Percentiles rank a stretch among this genome's conserved stretches.
phyloP scores from a whole-genome alignment of 2,888 invertebrate species.

The Ephialtes manifestator region DNA sequence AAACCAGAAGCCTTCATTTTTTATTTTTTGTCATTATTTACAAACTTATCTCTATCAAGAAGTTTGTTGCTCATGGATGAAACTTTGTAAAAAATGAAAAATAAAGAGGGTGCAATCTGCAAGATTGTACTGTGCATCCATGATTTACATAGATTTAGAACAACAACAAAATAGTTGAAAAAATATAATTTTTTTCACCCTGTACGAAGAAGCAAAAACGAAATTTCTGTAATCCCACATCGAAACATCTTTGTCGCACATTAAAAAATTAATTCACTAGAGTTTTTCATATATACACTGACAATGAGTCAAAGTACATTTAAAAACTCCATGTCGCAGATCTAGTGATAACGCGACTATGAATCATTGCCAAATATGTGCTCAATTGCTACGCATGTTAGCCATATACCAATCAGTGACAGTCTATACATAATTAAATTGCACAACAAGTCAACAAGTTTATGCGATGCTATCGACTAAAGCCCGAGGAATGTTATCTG shows the following conservation, averaged over 20 bases:
- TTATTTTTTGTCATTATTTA: too few species aligned
- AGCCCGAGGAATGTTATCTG: not conserved
- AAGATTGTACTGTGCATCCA: too few species aligned
- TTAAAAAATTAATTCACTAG: not conserved
- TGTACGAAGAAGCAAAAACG: too few species aligned
- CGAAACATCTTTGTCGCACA: not conserved
- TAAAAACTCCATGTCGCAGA: not conserved
- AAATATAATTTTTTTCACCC: too few species aligned
- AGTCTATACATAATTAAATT: not conserved
- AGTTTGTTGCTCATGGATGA: too few species aligned
- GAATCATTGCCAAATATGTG: not conserved
- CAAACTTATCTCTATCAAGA: too few species aligned
- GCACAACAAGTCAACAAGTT: not conserved
- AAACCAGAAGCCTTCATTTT: too few species aligned
- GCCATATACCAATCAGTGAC: not conserved
- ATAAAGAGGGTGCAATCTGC: too few species aligned
- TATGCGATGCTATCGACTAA: not conserved
- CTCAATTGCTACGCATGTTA: not conserved
- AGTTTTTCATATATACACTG: not conserved
- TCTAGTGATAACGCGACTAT: not conserved
- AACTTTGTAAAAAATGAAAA: too few species aligned
- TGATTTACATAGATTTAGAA: too few species aligned
- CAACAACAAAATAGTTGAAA: too few species aligned
- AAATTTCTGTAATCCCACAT: too few species aligned
- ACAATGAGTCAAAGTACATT: conserved; percentile 3